A percentile compares a stretch with the other conserved stretches of the same genome.
These are phyloP conservation scores for Sylvia borin DNA, from an alignment of 2,797 vertebrate genomes.

Conservation along the genomic window DNA sequence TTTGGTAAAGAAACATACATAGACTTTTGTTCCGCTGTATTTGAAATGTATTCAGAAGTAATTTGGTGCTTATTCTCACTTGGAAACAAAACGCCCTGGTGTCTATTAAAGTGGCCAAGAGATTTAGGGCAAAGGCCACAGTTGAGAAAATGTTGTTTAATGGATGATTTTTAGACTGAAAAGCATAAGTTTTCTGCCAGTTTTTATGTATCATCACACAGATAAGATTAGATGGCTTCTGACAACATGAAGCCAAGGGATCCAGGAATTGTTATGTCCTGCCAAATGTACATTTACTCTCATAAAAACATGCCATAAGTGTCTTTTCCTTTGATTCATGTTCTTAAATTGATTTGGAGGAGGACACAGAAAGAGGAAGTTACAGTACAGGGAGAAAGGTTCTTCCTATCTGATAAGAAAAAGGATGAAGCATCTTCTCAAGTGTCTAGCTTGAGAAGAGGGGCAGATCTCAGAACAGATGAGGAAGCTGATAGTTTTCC, in stretches of 20 bases:
- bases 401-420: background rate
- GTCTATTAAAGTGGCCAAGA: background rate
- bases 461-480: background rate
- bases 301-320: background rate
- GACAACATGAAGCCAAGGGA: background rate
- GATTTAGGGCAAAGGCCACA: background rate
- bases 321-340: conserved; percentile 12
- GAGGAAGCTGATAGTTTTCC: background rate
- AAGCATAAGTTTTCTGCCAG: background rate
- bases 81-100: background rate
- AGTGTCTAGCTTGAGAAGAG: background rate
- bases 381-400: background rate
- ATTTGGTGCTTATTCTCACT: background rate
- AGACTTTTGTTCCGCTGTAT: background rate
- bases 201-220: background rate
- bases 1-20: background rate
- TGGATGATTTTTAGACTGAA: background rate
- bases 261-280: background rate
- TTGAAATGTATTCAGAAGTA: background rate
- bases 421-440: background rate
- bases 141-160: background rate
- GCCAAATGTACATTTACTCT: background rate
- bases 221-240: background rate
- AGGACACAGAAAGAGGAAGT: background rate
- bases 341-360: conserved; percentile 19